Evolutionary conservation across 1,140 invertebrate genomes (phyloP).

Genomic region (Globodera rostochiensis): DNA sequence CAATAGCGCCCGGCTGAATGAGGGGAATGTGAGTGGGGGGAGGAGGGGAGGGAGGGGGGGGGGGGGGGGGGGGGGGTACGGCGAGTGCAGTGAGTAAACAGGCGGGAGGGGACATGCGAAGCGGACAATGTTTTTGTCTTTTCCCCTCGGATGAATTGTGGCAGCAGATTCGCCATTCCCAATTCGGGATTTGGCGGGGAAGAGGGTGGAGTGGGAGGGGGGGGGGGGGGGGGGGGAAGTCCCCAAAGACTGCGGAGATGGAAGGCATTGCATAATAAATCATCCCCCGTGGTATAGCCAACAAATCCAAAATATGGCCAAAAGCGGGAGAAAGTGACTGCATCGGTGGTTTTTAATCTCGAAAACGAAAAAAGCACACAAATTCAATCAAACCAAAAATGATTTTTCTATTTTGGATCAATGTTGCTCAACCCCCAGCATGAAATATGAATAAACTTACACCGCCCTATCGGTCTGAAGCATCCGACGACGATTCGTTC

Average conservation of each 20-base stretch:
- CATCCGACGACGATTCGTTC: not conserved
- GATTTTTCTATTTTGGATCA: not conserved
- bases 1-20: not conserved
- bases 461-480: constrained; percentile 9
- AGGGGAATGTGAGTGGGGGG: not conserved
- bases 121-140: not conserved
- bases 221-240: not conserved
- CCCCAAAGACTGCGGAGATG: not conserved
- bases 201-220: too few relatives aligned
- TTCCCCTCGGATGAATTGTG: not conserved
- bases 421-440: not conserved
- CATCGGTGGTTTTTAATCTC: too few relatives aligned
- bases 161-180: not conserved
- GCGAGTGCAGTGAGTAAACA: not conserved
- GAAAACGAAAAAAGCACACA: not conserved
- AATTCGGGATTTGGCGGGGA: not conserved
- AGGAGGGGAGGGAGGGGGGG: too few relatives aligned
- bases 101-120: not conserved
- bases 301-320: not conserved
- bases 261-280: constrained; percentile 8
- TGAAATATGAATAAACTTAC: not conserved
- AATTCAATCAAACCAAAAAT: not conserved
- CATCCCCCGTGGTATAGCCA: not conserved
- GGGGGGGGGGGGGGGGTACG: too few relatives aligned
- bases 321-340: not conserved